Conservation (phyloP, 2,113 vertebrate genomes). For the Melozone crissalis region DNA sequence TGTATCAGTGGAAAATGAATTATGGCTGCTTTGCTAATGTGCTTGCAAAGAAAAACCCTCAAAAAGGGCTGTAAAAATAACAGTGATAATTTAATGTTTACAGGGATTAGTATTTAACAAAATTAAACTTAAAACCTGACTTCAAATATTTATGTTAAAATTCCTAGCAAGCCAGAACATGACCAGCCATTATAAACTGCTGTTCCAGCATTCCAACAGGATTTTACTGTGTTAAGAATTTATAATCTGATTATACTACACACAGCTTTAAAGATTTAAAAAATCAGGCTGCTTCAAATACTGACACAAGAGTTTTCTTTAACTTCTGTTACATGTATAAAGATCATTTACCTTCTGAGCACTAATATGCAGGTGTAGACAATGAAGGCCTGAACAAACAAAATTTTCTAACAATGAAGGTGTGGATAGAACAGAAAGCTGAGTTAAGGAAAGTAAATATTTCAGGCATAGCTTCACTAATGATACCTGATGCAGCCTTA, state of each 20-base stretch:
- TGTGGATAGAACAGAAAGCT: background rate
- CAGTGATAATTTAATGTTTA: background rate
- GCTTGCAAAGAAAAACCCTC: background rate
- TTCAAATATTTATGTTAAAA: conserved; percentile 58
- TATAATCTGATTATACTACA: conserved; percentile 65
- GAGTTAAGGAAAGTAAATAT: background rate
- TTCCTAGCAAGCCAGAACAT: conserved; percentile 68
- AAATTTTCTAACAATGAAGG: background rate
- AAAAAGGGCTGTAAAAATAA: conserved; percentile 1
- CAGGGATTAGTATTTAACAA: background rate
- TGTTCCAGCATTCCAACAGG: conserved; percentile 63
- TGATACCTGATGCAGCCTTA: background rate
- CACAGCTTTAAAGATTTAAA: conserved; percentile 12
- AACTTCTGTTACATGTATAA: background rate
- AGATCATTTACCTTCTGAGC: background rate
- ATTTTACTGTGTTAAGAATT: conserved; percentile 59
- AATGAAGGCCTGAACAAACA: background rate
- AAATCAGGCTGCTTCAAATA: conserved; percentile 19
- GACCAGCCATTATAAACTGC: conserved; percentile 19
- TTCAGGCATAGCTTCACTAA: background rate
- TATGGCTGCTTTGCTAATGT: background rate
- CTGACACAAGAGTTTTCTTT: background rate
- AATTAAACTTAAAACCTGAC: conserved; percentile 35
- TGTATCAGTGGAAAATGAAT: background rate
- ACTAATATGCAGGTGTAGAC: background rate